phyloP scores from a whole-genome alignment of 2,797 vertebrate genomes.

The Spheniscus humboldti region DNA sequence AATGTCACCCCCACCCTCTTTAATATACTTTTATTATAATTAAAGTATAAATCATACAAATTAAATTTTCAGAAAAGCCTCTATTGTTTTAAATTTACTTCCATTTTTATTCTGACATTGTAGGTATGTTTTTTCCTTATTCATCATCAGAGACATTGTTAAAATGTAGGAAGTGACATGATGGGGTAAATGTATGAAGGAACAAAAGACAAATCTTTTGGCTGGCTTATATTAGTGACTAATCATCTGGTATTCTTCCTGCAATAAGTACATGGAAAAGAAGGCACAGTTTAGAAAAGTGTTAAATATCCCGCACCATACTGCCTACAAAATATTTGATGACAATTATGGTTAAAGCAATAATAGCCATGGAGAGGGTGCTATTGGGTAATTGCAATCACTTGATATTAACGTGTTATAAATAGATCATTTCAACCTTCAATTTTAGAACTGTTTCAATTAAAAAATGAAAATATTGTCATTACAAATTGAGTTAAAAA shows the following conservation, averaged over 20 bases:
- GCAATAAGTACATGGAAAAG: not conserved
- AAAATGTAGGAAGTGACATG: not conserved
- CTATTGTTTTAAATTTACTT: not conserved
- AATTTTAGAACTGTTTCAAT: not conserved
- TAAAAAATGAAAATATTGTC: not conserved
- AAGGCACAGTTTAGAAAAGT: not conserved
- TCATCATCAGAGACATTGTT: not conserved
- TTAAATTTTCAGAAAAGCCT: not conserved
- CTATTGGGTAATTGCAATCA: not conserved
- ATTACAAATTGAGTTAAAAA: not conserved
- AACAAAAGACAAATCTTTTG: not conserved
- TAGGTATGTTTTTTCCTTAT: not conserved
- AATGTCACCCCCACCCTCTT: not conserved
- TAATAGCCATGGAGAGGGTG: not conserved
- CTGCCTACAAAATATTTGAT: not conserved
- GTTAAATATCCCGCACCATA: not conserved
- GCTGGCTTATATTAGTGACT: not conserved
- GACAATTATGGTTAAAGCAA: not conserved
- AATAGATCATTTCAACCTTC: not conserved
- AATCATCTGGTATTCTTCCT: not conserved
- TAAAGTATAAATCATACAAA: not conserved
- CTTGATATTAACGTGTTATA: not conserved
- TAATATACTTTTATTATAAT: not conserved
- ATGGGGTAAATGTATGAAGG: not conserved
- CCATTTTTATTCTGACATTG: not conserved